Conservation (phyloP, 2,888 invertebrate species). For the Synanthedon vespiformis region DNA sequence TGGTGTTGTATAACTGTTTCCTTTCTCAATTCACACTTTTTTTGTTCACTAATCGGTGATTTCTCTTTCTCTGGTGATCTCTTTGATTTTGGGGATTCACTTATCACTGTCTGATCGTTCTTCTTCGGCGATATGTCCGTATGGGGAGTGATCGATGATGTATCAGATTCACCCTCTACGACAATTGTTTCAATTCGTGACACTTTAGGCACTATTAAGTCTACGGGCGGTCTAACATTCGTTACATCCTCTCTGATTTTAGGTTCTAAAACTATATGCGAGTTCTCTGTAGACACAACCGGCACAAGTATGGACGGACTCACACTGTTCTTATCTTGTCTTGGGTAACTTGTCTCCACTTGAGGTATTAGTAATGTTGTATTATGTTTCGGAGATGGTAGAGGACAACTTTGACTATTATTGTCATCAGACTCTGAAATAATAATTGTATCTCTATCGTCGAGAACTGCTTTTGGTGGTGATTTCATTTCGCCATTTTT, state of each 20-base stretch:
- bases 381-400: slow-evolving; percentile 55
- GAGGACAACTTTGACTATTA: slow-evolving; percentile 60
- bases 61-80: slow-evolving; percentile 39
- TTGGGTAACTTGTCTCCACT: slow-evolving; percentile 40
- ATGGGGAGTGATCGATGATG: slow-evolving; percentile 30
- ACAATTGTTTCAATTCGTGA: slow-evolving; percentile 55
- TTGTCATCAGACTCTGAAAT: slow-evolving; percentile 65
- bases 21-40: slow-evolving; percentile 49
- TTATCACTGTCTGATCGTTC: slow-evolving; percentile 40
- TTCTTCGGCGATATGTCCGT: slow-evolving; percentile 37
- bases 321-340: slow-evolving; percentile 47
- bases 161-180: slow-evolving; percentile 54
- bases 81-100: slow-evolving; percentile 39
- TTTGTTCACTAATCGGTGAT: slow-evolving; percentile 26
- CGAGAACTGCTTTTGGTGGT: slow-evolving; percentile 31
- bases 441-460: slow-evolving; percentile 60
- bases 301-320: slow-evolving; percentile 55
- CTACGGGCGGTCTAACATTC: slow-evolving; percentile 30
- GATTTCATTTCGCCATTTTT: slow-evolving; percentile 41
- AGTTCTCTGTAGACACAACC: slow-evolving; percentile 53
- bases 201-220: slow-evolving; percentile 41
- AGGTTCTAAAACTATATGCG: slow-evolving; percentile 53
- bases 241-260: slow-evolving; percentile 43
- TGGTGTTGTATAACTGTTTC: slow-evolving; percentile 64
- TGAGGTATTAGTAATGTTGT: slow-evolving; percentile 31